Conservation (phyloP, 2,888 invertebrate species). For the Nephrotoma appendiculata region DNA sequence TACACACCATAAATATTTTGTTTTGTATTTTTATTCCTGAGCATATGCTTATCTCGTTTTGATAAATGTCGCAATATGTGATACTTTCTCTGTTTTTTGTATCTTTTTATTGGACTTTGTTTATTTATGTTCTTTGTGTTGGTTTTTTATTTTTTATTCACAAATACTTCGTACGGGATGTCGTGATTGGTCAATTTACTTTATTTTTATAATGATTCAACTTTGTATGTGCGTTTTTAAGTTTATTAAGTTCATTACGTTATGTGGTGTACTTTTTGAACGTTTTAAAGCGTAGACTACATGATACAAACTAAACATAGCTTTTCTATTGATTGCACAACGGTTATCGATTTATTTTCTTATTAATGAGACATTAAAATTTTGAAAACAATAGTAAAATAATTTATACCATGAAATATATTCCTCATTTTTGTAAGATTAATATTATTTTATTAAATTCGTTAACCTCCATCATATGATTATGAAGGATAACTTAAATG, state of each 20-base stretch:
- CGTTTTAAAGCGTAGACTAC: no score
- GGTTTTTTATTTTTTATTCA: neutral
- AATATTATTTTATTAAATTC: no score
- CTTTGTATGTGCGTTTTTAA: neutral
- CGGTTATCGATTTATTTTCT: no score
- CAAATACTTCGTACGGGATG: neutral
- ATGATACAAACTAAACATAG: no score
- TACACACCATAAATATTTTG: neutral
- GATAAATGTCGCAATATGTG: neutral
- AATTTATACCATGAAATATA: no score
- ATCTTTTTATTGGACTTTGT: neutral
- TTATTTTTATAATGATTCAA: neutral
- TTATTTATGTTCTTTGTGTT: neutral
- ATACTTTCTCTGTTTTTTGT: neutral
- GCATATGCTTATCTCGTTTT: neutral
- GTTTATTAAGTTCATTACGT: neutral
- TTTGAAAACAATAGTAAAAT: no score
- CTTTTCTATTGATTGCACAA: no score
- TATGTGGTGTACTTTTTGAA: neutral
- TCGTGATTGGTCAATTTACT: neutral
- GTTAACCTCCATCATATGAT: no score
- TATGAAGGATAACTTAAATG: no score
- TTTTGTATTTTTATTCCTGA: neutral
- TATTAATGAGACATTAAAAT: no score
- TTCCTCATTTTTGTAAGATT: no score